Conservation (phyloP, 2,797 vertebrate genomes). For the Lates japonicus region DNA sequence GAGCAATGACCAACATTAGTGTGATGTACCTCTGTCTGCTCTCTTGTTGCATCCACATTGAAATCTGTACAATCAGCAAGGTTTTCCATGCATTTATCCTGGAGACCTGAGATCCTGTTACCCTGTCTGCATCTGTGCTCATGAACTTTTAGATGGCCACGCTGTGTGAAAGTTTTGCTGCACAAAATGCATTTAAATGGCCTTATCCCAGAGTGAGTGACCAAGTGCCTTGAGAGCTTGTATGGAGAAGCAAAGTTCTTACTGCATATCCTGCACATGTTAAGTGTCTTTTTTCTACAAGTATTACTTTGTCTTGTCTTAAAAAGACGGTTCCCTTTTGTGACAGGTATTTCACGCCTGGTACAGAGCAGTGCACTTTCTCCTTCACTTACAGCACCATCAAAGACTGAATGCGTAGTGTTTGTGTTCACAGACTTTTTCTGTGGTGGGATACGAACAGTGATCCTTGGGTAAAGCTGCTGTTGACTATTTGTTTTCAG, state of each 20-base stretch:
- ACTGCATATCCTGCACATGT: conserved; percentile 84
- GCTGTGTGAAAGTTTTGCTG: conserved; percentile 86
- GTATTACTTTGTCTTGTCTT: conserved; percentile 45
- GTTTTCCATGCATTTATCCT: conserved; percentile 3
- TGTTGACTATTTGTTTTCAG: conserved; percentile 2
- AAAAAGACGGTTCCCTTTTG: conserved; percentile 9
- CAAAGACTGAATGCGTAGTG: background rate
- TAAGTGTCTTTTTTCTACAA: conserved; percentile 66
- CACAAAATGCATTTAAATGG: conserved; percentile 86
- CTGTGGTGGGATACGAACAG: conserved; percentile 8
- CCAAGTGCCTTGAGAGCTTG: conserved; percentile 86
- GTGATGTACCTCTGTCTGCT: background rate
- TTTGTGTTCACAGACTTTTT: conserved; percentile 3
- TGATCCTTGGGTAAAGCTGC: conserved; percentile 18
- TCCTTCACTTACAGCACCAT: background rate
- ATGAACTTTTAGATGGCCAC: conserved; percentile 84
- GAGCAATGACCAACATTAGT: conserved; percentile 1
- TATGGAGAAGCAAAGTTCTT: conserved; percentile 85
- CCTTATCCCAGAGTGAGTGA: conserved; percentile 86
- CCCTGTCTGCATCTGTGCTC: conserved; percentile 68
- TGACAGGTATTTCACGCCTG: background rate
- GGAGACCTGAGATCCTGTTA: conserved; percentile 2
- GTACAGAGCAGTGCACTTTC: background rate
- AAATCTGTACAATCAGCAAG: conserved; percentile 3
- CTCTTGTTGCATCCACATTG: background rate